Percentiles rank a stretch among this genome's conserved stretches.
phyloP scores from a whole-genome alignment of 2,113 vertebrate genomes.

The Rhinopomastus cyanomelas region DNA sequence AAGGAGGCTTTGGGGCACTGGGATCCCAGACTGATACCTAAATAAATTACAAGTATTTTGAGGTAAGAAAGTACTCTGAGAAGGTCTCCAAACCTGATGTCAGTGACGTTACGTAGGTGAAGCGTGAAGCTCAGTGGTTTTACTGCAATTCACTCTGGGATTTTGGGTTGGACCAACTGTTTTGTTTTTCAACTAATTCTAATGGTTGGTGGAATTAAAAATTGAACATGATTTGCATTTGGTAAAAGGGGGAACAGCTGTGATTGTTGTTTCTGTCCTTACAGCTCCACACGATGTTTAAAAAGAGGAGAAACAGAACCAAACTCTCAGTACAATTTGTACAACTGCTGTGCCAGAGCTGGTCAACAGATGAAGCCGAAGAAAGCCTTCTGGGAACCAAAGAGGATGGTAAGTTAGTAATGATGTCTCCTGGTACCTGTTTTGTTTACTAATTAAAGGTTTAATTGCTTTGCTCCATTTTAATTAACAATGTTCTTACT shows the following conservation, averaged over 20 bases:
- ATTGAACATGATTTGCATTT: background rate
- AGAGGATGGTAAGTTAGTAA: background rate
- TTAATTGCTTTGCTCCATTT: slow-evolving; percentile 57
- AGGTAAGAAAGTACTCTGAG: no score
- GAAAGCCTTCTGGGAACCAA: background rate
- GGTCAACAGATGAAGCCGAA: background rate
- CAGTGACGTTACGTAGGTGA: no score
- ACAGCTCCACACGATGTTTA: background rate
- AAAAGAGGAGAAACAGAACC: background rate
- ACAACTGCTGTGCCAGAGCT: background rate
- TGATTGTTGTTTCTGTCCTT: background rate
- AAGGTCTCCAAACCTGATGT: no score
- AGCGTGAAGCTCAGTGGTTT: no score
- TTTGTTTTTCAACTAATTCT: background rate
- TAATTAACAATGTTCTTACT: slow-evolving; percentile 52
- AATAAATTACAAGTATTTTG: no score
- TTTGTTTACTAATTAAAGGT: slow-evolving; percentile 49
- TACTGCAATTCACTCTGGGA: no score
- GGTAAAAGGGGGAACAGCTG: background rate
- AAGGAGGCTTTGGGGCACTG: no score
- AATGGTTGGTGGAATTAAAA: background rate
- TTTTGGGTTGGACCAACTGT: background rate
- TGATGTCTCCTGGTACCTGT: background rate
- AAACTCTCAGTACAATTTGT: background rate
- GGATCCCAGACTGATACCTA: no score